Conservation (phyloP, 2,113 vertebrate genomes). For the Boulengeromyrus knoepffleri region DNA sequence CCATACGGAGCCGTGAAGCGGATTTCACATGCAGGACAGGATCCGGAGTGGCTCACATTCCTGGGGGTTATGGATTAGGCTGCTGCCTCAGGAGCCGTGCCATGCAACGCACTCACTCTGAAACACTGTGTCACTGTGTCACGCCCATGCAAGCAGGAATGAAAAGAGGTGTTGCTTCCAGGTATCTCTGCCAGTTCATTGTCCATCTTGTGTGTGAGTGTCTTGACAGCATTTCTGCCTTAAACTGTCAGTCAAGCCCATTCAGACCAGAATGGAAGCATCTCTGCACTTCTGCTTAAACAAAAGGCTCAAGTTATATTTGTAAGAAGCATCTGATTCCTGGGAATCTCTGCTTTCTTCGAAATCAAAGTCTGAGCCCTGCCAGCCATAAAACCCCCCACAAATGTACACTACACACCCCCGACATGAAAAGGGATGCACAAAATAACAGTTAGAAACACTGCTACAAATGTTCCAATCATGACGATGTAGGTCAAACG, state of each 20-base stretch:
- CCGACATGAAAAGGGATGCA: not conserved
- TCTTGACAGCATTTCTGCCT: not conserved
- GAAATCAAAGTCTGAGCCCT: not conserved
- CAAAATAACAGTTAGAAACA: not conserved
- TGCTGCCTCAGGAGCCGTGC: slow-evolving; percentile 24
- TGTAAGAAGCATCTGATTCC: not conserved
- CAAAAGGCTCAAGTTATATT: not conserved
- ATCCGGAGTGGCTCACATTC: slow-evolving; percentile 27
- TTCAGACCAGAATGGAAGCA: not conserved
- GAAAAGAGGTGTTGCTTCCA: not conserved
- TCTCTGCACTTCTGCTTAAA: not conserved
- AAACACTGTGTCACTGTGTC: not conserved
- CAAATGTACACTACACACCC: not conserved
- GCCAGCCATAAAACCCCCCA: not conserved
- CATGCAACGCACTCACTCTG: not conserved
- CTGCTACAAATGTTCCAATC: not conserved
- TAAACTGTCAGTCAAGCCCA: not conserved
- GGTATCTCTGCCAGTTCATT: not conserved
- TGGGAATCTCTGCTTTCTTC: not conserved
- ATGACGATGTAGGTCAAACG: not conserved
- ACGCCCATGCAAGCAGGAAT: not conserved
- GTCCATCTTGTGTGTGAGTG: not conserved
- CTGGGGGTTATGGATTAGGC: slow-evolving; percentile 27
- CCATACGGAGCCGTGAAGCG: not conserved
- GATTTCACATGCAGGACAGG: slow-evolving; percentile 23